Conservation (phyloP, 1,140 invertebrate genomes). For the Trichoplusia ni region DNA sequence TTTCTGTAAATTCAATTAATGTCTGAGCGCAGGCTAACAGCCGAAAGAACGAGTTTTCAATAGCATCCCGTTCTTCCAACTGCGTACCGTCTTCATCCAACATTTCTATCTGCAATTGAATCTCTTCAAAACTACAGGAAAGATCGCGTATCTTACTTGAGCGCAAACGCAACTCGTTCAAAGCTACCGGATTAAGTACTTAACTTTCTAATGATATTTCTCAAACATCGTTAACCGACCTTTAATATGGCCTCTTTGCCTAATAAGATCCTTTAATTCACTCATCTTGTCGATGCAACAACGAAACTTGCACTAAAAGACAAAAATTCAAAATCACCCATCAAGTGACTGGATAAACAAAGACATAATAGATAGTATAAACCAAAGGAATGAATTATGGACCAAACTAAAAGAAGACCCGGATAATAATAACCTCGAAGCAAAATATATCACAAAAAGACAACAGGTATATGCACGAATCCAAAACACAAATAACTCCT, state of each 20-base stretch:
- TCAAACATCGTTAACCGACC: conserved; percentile 33
- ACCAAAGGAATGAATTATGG: too few relatives aligned
- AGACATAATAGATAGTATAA: too few relatives aligned
- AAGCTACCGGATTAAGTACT: conserved; percentile 7
- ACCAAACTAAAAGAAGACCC: too few relatives aligned
- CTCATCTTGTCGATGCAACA: conserved; percentile 25
- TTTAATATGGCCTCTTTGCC: conserved; percentile 30
- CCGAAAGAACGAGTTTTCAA: conserved; percentile 31
- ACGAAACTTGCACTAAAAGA: too few relatives aligned
- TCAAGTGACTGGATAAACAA: too few relatives aligned
- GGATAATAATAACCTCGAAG: too few relatives aligned
- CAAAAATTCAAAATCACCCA: too few relatives aligned
- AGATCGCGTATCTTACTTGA: conserved; percentile 32
- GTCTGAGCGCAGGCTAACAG: conserved; percentile 18
- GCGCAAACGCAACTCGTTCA: conserved; percentile 30
- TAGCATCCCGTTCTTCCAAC: conserved; percentile 28
- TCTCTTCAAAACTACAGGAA: conserved; percentile 27
- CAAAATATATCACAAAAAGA: too few relatives aligned
- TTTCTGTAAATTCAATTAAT: conserved; percentile 23
- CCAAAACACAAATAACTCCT: too few relatives aligned
- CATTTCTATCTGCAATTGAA: conserved; percentile 31
- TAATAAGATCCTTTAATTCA: conserved; percentile 32
- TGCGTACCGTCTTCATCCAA: conserved; percentile 27
- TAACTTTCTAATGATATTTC: conserved; percentile 29
- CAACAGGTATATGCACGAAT: too few relatives aligned